A percentile compares a stretch with the other conserved stretches of the same genome.
These are phyloP conservation scores for Adrianichthys oophorus DNA, from an alignment of 2,797 vertebrate species.

Conservation along the genomic window DNA sequence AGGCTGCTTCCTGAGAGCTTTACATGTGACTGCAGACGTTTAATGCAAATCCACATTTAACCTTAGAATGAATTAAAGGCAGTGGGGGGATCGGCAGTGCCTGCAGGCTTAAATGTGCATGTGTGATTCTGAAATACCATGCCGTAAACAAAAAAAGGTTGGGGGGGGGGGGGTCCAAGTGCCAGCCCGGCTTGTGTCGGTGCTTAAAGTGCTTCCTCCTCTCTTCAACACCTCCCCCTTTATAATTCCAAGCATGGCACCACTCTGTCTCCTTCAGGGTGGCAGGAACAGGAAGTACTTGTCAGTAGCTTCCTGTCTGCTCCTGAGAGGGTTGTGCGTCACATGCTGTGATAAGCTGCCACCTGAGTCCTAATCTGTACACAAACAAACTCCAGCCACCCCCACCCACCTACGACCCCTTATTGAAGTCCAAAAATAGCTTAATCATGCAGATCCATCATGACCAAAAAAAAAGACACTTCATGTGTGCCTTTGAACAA, in stretches of 20 bases:
- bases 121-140: constrained; percentile 25
- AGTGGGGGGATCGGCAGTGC: too few relatives aligned
- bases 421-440: constrained; percentile 65
- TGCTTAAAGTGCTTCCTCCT: constrained; percentile 34
- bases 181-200: constrained; percentile 51
- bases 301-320: constrained; percentile 80
- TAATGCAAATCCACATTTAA: too few relatives aligned
- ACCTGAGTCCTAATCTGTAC: constrained; percentile 64
- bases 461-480: constrained; percentile 50
- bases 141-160: constrained; percentile 45
- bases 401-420: constrained; percentile 45
- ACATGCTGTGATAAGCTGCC: constrained; percentile 48
- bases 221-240: constrained; percentile 48
- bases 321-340: constrained; percentile 69
- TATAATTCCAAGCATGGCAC: constrained; percentile 75
- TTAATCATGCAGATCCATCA: constrained; percentile 71
- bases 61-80: too few relatives aligned
- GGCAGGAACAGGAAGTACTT: constrained; percentile 83
- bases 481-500: constrained; percentile 52
- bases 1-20: too few relatives aligned
- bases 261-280: constrained; percentile 81
- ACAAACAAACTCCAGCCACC: constrained; percentile 56
- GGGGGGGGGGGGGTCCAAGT: constrained; percentile 24
- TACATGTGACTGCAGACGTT: too few relatives aligned
- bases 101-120: too few relatives aligned